These are phyloP conservation scores for Drosophila ezoana DNA, from an alignment of 2,888 invertebrate species.

Conservation along the genomic window DNA sequence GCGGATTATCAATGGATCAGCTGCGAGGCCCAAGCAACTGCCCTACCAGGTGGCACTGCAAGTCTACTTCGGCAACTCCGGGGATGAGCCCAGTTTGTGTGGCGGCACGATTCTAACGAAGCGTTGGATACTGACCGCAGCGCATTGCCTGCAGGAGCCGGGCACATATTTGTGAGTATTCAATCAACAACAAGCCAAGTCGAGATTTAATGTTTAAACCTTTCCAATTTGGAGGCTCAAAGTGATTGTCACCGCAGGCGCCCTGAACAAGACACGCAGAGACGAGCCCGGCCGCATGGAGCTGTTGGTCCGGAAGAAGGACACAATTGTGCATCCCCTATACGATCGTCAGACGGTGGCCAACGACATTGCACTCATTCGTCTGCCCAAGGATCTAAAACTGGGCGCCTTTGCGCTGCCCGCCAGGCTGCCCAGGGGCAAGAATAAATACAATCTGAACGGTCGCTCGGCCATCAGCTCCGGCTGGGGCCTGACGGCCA, in stretches of 20 bases:
- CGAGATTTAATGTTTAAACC: not conserved
- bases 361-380: conserved; percentile 56
- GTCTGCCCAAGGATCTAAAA: conserved; percentile 28
- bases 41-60: conserved; percentile 57
- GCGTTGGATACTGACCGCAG: conserved; percentile 64
- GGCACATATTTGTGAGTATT: conserved; percentile 25
- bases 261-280: not conserved
- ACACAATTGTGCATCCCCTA: conserved; percentile 35
- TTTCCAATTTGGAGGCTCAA: conserved; percentile 20
- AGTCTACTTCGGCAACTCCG: conserved; percentile 23
- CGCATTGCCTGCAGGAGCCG: conserved; percentile 52
- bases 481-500: conserved; percentile 59
- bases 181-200: not conserved
- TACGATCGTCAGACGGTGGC: conserved; percentile 27
- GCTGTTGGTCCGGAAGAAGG: conserved; percentile 8
- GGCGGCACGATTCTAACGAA: conserved; percentile 56
- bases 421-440: conserved; percentile 42
- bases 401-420: conserved; percentile 11
- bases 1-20: conserved; percentile 55
- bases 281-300: not conserved
- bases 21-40: conserved; percentile 30
- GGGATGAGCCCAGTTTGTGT: conserved; percentile 24
- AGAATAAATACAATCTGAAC: not conserved
- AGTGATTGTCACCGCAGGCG: conserved; percentile 43
- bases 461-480: conserved; percentile 36